Base-by-base conservation (phyloP, 1,140 invertebrate species). In the Xylocopa sonorina region DNA sequence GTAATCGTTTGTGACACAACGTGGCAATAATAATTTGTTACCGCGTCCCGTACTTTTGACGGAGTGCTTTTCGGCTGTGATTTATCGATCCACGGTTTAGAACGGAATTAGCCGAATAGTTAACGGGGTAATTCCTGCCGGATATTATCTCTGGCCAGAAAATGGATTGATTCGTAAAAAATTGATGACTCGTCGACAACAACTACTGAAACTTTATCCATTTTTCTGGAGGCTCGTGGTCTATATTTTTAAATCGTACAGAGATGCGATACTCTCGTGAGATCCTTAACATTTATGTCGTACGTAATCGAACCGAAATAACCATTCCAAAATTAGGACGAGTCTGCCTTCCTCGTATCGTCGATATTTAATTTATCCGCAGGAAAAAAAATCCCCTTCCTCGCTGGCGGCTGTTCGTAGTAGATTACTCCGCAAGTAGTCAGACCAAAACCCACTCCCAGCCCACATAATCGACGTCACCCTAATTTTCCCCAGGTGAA, bases 341-440 rank as follows among this genome's bases (percentile, higher is more conserved):
- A 18, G 18, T 32, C 32, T 21, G 14, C 2, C 53, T 10, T 29
- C 41, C 60, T 18, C 4, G 9, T 14, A 41, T 53, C 46, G 12
- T 53, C 12, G 24, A 21, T 62, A 48, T 62, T 24, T 27, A 74
- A 64, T 41, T 74, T 41, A 12, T 16, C 14, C 7, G 12, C 34
- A 27, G 21, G 18, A 3, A n/a, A 75, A 29, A 66, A 64, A 53
- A 14, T n/a, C 21, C 5, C 3, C 29, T 6, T 12, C 10, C 29
- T 24, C 18, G 14, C 21, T 14, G 18, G 14, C 46, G 7, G 16
- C 12, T 24, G 9, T 10, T 16, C 50, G 21, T 32, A 57, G 64
- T 77, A 48, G 66, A 77, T 77, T 60, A 34, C 1, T 6, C 43
- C 32, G n/a, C 6, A 27, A 69, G 53, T 77, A 41, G 64, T 50